A percentile compares a stretch with the other conserved stretches of the same genome.
phyloP scores from a whole-genome alignment of 2,113 vertebrate genomes.

The Epinephelus lanceolatus region DNA sequence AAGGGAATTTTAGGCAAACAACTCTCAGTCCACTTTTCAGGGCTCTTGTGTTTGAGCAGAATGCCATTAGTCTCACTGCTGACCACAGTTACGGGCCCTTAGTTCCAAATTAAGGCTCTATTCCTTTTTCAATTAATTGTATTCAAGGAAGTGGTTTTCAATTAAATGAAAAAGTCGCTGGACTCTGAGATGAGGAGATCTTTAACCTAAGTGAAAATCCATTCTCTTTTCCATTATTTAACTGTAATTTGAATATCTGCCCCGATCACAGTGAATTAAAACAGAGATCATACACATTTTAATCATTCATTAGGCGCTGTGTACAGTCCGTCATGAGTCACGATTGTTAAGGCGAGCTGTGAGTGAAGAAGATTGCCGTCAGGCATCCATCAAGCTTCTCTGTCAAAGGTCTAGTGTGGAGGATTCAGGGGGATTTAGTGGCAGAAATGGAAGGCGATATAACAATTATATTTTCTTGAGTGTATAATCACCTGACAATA shows the following conservation, averaged over 20 bases:
- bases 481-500: too few relatives aligned
- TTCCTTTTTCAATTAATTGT: slow-evolving; percentile 81
- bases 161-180: slow-evolving; percentile 79
- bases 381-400: not conserved
- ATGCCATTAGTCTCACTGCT: slow-evolving; percentile 79
- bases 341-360: not conserved
- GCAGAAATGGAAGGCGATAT: too few relatives aligned
- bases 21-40: slow-evolving; percentile 59
- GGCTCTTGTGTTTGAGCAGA: slow-evolving; percentile 67
- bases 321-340: slow-evolving; percentile 39
- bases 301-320: slow-evolving; percentile 41
- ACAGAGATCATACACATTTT: slow-evolving; percentile 50
- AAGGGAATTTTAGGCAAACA: slow-evolving; percentile 76
- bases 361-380: not conserved
- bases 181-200: slow-evolving; percentile 77
- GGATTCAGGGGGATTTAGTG: too few relatives aligned
- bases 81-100: slow-evolving; percentile 81
- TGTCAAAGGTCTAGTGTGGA: too few relatives aligned
- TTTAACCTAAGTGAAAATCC: slow-evolving; percentile 76
- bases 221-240: slow-evolving; percentile 72
- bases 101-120: slow-evolving; percentile 80
- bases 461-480: too few relatives aligned
- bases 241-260: slow-evolving; percentile 70
- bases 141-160: slow-evolving; percentile 79
- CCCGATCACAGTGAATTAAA: slow-evolving; percentile 55